Conservation (phyloP, 2,113 vertebrate species). For the Emydocephalus ijimae region DNA sequence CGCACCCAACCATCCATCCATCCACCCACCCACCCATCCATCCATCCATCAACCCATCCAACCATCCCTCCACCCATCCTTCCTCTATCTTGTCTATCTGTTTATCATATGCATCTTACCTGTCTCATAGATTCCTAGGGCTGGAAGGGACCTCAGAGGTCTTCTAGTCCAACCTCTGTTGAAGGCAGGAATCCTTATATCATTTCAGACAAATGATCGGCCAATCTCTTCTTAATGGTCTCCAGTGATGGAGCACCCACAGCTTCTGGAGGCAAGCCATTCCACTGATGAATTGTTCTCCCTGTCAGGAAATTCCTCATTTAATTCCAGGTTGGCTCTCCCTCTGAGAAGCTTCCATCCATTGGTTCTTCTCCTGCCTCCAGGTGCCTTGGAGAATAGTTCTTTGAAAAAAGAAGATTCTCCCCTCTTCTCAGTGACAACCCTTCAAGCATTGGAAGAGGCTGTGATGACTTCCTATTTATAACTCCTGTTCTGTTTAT, state of each 20-base stretch:
- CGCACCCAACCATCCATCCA: too few species aligned
- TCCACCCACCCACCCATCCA: too few species aligned
- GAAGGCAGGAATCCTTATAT: too few species aligned
- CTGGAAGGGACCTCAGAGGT: too few species aligned
- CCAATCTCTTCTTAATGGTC: too few species aligned
- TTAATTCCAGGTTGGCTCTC: background rate
- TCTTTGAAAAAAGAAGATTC: background rate
- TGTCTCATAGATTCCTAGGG: too few species aligned
- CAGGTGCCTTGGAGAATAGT: background rate
- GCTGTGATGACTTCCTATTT: background rate
- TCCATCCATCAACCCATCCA: too few species aligned
- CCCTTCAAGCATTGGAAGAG: background rate
- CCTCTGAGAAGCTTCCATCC: background rate
- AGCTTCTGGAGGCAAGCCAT: background rate
- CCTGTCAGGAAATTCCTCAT: background rate
- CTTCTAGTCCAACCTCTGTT: too few species aligned
- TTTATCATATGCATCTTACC: too few species aligned
- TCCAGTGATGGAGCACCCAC: background rate
- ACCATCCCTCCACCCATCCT: too few species aligned
- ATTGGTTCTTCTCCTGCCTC: background rate
- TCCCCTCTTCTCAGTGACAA: background rate
- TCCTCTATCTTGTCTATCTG: too few species aligned
- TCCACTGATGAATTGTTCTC: background rate
- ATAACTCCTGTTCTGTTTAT: background rate
- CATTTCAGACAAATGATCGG: too few species aligned